These are phyloP conservation scores for Hyaena hyaena DNA, from an alignment of 2,113 vertebrate genomes.

Conservation along the genomic window DNA sequence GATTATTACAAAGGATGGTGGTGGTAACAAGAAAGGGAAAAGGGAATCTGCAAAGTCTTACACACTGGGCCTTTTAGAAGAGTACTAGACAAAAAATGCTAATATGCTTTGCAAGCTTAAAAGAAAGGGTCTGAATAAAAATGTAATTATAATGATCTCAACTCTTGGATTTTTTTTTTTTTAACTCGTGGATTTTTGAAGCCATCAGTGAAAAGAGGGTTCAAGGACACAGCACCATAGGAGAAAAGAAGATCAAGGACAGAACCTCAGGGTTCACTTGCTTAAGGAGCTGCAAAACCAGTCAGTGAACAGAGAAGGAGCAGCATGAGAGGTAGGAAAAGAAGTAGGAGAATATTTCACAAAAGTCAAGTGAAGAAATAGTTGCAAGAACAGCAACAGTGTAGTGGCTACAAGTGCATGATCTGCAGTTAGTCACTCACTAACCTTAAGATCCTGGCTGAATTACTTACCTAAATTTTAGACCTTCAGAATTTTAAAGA, in stretches of 20 bases:
- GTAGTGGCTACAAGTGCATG: neutral
- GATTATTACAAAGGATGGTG: neutral
- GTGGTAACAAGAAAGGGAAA: neutral
- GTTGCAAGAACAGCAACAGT: neutral
- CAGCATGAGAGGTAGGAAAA: neutral
- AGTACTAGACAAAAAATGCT: neutral
- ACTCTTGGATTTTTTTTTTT: neutral
- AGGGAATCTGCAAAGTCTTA: neutral
- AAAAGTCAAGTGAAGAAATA: neutral
- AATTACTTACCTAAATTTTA: slow-evolving; percentile 3
- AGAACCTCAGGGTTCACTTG: neutral
- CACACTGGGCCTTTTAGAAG: neutral
- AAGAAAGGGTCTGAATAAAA: slow-evolving; percentile 28
- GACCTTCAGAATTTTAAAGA: slow-evolving; percentile 41
- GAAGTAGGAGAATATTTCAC: neutral
- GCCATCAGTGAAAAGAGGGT: neutral
- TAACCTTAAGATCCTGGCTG: neutral
- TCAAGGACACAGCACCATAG: neutral
- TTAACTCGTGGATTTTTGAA: neutral
- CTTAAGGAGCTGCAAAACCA: neutral
- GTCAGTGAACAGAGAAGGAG: neutral
- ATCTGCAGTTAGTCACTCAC: neutral
- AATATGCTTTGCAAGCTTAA: neutral
- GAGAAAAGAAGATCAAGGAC: neutral
- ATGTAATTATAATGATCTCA: neutral